Evolutionary conservation across 1,140 invertebrate species (phyloP).

Genomic region (Homarus americanus): DNA sequence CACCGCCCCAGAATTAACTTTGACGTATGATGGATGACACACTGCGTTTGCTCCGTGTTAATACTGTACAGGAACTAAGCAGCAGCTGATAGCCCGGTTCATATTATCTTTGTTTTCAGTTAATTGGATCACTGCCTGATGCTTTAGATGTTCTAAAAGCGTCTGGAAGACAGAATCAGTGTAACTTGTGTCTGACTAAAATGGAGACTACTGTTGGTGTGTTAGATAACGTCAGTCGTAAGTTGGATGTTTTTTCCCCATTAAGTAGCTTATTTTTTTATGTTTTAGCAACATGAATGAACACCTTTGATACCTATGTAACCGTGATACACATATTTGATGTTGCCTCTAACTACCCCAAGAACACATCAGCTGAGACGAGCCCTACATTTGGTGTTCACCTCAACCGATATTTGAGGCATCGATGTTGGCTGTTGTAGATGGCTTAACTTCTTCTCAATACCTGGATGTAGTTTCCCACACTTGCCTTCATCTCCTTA

Average conservation of each 20-base stretch:
- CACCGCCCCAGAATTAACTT: neutral
- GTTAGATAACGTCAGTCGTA: too few relatives aligned
- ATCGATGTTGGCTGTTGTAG: neutral
- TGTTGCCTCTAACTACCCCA: neutral
- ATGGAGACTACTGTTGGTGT: too few relatives aligned
- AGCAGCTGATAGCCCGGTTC: too few relatives aligned
- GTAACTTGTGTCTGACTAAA: too few relatives aligned
- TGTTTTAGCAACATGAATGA: neutral
- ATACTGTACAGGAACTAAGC: too few relatives aligned
- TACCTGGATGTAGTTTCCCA: neutral
- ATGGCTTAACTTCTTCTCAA: neutral
- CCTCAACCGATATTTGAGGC: neutral
- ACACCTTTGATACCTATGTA: neutral
- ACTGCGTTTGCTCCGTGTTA: too few relatives aligned
- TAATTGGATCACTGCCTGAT: too few relatives aligned
- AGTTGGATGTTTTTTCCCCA: neutral
- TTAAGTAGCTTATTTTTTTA: neutral
- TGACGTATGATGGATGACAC: too few relatives aligned
- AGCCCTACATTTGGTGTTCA: neutral
- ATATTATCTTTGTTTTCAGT: too few relatives aligned
- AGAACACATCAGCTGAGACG: neutral
- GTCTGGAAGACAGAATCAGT: too few relatives aligned
- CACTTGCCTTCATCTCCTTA: neutral
- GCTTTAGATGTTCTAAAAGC: too few relatives aligned
- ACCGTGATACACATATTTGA: neutral